Conservation (phyloP, 2,888 invertebrate species). For the Unio pictorum region DNA sequence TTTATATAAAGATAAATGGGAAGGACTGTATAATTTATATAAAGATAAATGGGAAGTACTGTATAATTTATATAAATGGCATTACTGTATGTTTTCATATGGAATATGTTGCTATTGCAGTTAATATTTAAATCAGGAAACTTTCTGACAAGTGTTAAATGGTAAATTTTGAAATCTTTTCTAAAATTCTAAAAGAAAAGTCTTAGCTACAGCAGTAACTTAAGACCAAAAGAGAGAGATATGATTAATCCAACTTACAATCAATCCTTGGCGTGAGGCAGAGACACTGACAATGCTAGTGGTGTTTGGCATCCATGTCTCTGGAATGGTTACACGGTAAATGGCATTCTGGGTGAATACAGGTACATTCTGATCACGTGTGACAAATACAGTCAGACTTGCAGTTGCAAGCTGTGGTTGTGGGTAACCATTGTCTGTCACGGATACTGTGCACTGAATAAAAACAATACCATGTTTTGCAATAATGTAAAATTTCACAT, state of each 20-base stretch:
- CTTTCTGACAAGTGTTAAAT: too few species aligned
- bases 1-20: too few species aligned
- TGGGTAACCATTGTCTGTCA: constrained; percentile 56
- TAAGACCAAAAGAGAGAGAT: too few species aligned
- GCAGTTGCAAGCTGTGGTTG: constrained; percentile 41
- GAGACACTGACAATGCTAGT: constrained; percentile 37
- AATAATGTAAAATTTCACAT: not conserved
- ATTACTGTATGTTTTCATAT: too few species aligned
- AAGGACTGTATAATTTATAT: too few species aligned
- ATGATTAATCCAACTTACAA: constrained; percentile 20
- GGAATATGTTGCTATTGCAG: too few species aligned
- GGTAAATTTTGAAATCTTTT: too few species aligned
- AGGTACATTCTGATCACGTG: constrained; percentile 39
- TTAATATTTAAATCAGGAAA: too few species aligned
- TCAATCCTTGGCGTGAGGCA: constrained; percentile 38
- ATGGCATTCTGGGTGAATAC: constrained; percentile 43
- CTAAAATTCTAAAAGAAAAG: too few species aligned
- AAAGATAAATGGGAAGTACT: too few species aligned
- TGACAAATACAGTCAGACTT: constrained; percentile 44
- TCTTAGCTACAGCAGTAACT: too few species aligned
- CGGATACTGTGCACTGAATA: constrained; percentile 48
- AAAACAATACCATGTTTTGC: not conserved
- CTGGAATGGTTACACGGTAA: constrained; percentile 55
- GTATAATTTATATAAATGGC: too few species aligned
- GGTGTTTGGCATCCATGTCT: constrained; percentile 41